phyloP scores from a whole-genome alignment of 1,140 invertebrate species.

The Gonatopus flavifemur region DNA sequence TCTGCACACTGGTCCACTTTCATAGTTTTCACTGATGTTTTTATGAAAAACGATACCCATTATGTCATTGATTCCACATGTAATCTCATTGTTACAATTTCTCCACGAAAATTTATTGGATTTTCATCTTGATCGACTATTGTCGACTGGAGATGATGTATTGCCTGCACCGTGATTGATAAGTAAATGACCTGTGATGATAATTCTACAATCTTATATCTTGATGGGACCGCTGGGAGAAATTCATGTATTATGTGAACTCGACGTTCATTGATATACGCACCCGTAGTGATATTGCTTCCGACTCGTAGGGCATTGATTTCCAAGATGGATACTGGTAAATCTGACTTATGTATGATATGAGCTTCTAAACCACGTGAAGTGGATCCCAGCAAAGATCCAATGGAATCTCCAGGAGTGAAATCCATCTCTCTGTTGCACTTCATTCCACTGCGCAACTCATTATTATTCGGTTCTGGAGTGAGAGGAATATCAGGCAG shows the following conservation, averaged over 20 bases:
- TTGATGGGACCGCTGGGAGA: conserved; percentile 21
- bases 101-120: no score
- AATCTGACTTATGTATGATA: conserved; percentile 16
- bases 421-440: conserved; percentile 24
- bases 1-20: no score
- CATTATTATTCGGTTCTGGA: conserved; percentile 29
- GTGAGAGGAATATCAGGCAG: no score
- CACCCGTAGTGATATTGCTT: conserved; percentile 28
- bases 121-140: no score
- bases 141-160: no score
- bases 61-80: conserved; percentile 19
- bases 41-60: no score
- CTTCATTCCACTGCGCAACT: conserved; percentile 15
- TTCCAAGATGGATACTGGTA: conserved; percentile 25
- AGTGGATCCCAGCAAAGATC: conserved; percentile 18
- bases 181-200: conserved; percentile 19
- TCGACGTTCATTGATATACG: conserved; percentile 19
- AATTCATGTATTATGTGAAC: conserved; percentile 25
- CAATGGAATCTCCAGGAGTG: conserved; percentile 14
- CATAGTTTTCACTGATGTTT: no score
- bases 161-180: no score
- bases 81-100: no score
- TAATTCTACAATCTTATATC: conserved; percentile 36
- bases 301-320: conserved; percentile 26
- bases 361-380: conserved; percentile 10